Evolutionary conservation across 2,797 vertebrate genomes (phyloP).

Genomic region (Clarias platycephalus): DNA sequence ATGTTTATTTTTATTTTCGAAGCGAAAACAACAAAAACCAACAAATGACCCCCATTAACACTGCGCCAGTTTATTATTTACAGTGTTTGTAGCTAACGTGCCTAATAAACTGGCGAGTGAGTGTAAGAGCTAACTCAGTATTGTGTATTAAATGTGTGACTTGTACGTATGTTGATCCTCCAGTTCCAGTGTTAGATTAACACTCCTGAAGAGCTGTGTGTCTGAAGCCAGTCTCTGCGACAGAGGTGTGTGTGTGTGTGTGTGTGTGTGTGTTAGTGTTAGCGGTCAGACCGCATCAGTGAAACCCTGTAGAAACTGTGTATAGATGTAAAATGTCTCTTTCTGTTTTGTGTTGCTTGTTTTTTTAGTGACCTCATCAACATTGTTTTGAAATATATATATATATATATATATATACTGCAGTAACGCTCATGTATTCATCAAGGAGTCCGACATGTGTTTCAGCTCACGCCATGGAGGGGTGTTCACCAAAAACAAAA

Average conservation of each 20-base stretch:
- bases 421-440: not conserved
- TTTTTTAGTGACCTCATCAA: not conserved
- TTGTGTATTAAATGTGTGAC: not conserved
- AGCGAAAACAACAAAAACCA: not conserved
- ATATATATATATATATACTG: no score
- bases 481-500: not conserved
- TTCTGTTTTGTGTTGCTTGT: not conserved
- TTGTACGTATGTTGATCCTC: not conserved
- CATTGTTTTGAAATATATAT: not conserved
- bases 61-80: not conserved
- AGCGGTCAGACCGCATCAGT: not conserved
- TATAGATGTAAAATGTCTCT: not conserved
- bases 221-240: not conserved
- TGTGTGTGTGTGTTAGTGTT: not conserved
- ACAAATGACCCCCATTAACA: no score
- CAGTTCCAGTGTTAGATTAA: not conserved
- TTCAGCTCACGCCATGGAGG: not conserved
- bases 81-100: not conserved
- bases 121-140: not conserved
- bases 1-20: not conserved
- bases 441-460: not conserved
- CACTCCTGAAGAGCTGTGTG: not conserved
- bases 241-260: not conserved
- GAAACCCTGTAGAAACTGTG: constrained; percentile 1
- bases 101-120: not conserved